These are phyloP conservation scores for Anguilla japonica DNA, from an alignment of 2,113 vertebrate genomes.

Conservation along the genomic window DNA sequence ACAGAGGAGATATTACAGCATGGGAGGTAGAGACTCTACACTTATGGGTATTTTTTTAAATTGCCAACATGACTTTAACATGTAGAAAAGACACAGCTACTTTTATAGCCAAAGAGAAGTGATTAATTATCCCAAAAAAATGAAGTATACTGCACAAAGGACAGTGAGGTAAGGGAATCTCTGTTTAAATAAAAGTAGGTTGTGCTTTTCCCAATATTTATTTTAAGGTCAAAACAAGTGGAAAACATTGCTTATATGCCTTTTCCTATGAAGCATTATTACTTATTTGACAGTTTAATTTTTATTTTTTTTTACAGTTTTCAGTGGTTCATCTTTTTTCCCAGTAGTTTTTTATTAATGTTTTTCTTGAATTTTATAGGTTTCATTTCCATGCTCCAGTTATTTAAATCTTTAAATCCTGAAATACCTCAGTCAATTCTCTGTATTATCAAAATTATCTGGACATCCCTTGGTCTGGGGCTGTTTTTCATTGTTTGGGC, in stretches of 20 bases:
- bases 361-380: neutral
- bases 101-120: constrained; percentile 37
- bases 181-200: constrained; percentile 42
- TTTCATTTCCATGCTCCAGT: too few relatives aligned
- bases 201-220: constrained; percentile 33
- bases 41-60: neutral
- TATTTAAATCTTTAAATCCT: too few relatives aligned
- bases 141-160: constrained; percentile 44
- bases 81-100: neutral
- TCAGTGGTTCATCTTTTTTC: too few relatives aligned
- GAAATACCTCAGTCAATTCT: too few relatives aligned
- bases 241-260: constrained; percentile 25
- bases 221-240: constrained; percentile 43
- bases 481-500: too few relatives aligned
- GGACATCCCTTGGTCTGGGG: too few relatives aligned
- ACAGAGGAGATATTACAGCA: constrained; percentile 49
- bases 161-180: constrained; percentile 39
- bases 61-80: neutral
- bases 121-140: constrained; percentile 32
- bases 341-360: neutral
- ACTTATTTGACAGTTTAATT: neutral
- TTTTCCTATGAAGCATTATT: neutral
- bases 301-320: neutral
- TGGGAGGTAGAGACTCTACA: constrained; percentile 43
- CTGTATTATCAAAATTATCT: too few relatives aligned